Percentiles rank a stretch among this genome's conserved stretches.
Conservation (phyloP, 1,140 invertebrate genomes). For the Drosophila punjabiensis region DNA sequence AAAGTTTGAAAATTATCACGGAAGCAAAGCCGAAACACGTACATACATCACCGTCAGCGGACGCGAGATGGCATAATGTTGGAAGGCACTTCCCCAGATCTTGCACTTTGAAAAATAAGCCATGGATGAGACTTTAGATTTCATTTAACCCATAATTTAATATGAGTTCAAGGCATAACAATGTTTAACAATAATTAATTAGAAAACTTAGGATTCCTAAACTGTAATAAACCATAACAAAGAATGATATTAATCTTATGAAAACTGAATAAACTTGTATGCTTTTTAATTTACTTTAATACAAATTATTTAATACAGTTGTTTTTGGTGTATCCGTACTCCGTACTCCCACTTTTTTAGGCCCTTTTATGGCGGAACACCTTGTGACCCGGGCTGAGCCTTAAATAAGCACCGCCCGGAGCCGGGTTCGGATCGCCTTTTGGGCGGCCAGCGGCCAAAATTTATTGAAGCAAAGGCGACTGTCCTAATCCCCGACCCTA, state of each 20-base stretch:
- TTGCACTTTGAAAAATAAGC: conserved; percentile 11
- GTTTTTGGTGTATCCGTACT: background rate
- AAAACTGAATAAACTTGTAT: background rate
- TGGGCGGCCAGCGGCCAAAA: conserved; percentile 45
- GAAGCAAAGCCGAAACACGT: conserved; percentile 80
- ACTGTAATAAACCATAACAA: background rate
- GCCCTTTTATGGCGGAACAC: conserved; percentile 44
- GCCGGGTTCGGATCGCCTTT: conserved; percentile 42
- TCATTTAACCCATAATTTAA: background rate
- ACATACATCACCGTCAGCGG: conserved; percentile 75
- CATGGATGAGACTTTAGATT: background rate
- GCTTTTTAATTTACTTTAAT: background rate
- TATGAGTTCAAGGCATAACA: background rate
- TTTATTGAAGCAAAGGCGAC: conserved; percentile 72
- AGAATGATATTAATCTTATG: background rate
- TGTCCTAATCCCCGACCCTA: conserved; percentile 78
- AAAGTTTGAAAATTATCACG: conserved; percentile 82
- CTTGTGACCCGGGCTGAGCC: conserved; percentile 48
- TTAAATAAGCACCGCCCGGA: conserved; percentile 36
- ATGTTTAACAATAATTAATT: too few species aligned
- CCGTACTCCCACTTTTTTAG: conserved; percentile 11
- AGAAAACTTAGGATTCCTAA: background rate
- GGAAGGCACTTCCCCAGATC: conserved; percentile 22
- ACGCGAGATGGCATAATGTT: conserved; percentile 76
- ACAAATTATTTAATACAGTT: background rate